phyloP scores from a whole-genome alignment of 2,113 vertebrate species.

The Tetrax tetrax region DNA sequence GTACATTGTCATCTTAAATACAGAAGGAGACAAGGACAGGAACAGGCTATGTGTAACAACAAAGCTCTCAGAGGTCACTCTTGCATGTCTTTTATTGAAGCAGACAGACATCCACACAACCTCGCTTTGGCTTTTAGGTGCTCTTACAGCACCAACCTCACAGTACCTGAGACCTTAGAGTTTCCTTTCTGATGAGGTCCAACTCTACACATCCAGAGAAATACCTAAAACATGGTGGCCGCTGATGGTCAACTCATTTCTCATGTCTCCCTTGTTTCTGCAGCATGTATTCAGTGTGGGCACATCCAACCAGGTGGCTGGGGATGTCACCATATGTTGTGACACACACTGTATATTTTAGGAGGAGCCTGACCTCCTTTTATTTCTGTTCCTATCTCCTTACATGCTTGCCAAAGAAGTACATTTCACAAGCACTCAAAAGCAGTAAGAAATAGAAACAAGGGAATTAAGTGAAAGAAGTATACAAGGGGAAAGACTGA shows the following conservation, averaged over 20 bases:
- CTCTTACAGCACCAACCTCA: not conserved
- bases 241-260: not conserved
- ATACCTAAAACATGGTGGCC: not conserved
- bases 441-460: not conserved
- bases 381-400: not conserved
- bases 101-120: not conserved
- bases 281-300: not conserved
- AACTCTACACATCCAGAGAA: not conserved
- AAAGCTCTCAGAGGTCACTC: not conserved
- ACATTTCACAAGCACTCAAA: not conserved
- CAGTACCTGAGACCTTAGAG: accelerated
- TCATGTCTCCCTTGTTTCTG: not conserved
- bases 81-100: not conserved
- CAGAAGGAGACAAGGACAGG: not conserved
- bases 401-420: not conserved
- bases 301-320: not conserved
- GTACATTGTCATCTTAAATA: not conserved
- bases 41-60: not conserved
- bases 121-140: not conserved
- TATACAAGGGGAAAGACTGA: not conserved
- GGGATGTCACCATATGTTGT: not conserved
- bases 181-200: not conserved
- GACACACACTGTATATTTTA: not conserved
- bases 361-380: not conserved
- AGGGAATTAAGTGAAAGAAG: not conserved